Evolutionary conservation across 2,797 vertebrate species (phyloP).

Genomic region (Dallia pectoralis): DNA sequence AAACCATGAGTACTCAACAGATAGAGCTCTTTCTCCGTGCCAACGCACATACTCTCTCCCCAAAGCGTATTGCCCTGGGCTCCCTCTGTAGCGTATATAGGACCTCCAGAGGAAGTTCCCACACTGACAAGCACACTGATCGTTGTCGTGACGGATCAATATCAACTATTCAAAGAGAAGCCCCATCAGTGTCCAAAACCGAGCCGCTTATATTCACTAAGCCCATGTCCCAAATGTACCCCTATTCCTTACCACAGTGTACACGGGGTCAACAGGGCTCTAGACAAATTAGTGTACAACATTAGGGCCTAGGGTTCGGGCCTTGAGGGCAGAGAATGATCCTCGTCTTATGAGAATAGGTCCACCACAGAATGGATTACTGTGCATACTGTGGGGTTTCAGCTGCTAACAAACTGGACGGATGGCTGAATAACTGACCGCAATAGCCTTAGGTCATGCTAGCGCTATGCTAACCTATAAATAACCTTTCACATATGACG

Average conservation of each 20-base stretch:
- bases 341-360: neutral
- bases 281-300: neutral
- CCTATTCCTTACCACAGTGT: neutral
- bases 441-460: neutral
- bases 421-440: neutral
- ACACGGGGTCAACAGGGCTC: neutral
- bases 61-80: neutral
- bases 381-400: neutral
- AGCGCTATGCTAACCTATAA: constrained; percentile 1
- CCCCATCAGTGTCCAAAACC: neutral
- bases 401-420: neutral
- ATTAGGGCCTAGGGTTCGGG: neutral
- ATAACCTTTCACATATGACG: neutral
- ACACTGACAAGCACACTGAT: neutral
- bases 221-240: neutral
- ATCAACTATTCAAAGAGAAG: neutral
- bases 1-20: neutral
- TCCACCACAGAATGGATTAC: neutral
- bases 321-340: neutral
- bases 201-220: neutral
- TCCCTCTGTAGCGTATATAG: too few species aligned
- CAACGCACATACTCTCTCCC: neutral
- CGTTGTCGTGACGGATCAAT: neutral
- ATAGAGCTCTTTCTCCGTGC: neutral
- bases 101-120: neutral